phyloP scores from a whole-genome alignment of 2,113 vertebrate species.

The Sclerurus mexicanus region DNA sequence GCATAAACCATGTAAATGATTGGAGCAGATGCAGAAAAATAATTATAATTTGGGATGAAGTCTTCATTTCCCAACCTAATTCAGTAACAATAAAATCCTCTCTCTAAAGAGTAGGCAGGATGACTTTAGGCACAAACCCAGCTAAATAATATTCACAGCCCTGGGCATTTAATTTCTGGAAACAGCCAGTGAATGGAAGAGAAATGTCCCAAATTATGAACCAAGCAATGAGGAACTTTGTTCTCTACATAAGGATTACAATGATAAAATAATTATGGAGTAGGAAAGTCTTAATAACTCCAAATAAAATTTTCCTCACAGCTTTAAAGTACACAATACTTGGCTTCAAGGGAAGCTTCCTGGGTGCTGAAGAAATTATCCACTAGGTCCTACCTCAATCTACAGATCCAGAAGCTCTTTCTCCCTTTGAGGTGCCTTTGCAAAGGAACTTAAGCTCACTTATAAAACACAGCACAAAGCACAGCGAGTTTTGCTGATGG shows the following conservation, averaged over 20 bases:
- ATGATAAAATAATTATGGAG: not conserved
- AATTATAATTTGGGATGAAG: slow-evolving; percentile 68
- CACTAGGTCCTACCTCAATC: not conserved
- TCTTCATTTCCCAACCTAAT: slow-evolving; percentile 55
- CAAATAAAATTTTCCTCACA: not conserved
- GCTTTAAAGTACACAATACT: not conserved
- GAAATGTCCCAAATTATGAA: not conserved
- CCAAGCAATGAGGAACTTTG: not conserved
- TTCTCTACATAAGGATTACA: not conserved
- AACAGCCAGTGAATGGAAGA: not conserved
- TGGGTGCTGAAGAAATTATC: not conserved
- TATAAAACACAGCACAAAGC: not conserved
- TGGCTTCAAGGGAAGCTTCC: not conserved
- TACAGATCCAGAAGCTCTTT: not conserved
- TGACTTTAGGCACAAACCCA: not conserved
- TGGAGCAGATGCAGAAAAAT: slow-evolving; percentile 68
- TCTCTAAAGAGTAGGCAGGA: slow-evolving; percentile 13
- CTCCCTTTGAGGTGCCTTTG: not conserved
- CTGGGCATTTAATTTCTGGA: not conserved
- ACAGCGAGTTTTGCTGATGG: not conserved
- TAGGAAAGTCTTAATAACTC: not conserved
- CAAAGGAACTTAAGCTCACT: not conserved
- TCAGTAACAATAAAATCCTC: slow-evolving; percentile 50
- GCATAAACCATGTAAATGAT: slow-evolving; percentile 62
- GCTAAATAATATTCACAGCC: not conserved